These are phyloP conservation scores for Hyaena hyaena DNA, from an alignment of 2,113 vertebrate species.

Conservation along the genomic window DNA sequence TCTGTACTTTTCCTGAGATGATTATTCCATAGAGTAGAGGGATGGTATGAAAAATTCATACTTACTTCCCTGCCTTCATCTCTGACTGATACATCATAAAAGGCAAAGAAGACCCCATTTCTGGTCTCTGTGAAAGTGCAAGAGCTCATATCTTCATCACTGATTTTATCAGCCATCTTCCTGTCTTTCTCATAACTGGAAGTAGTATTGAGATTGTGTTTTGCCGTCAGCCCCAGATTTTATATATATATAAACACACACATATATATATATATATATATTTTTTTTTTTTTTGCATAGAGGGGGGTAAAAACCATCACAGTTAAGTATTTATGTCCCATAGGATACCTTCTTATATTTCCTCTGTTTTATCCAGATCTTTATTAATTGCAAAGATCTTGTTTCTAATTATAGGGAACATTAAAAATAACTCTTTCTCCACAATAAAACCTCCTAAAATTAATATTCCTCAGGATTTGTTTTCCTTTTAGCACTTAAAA, in stretches of 20 bases:
- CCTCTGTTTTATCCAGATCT: neutral
- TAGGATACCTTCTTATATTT: neutral
- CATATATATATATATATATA: no score
- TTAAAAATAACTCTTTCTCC: conserved; percentile 7
- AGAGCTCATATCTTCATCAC: neutral
- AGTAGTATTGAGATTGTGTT: neutral
- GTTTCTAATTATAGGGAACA: neutral
- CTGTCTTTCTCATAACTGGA: neutral
- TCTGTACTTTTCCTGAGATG: neutral
- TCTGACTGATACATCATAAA: neutral
- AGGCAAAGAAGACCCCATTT: neutral
- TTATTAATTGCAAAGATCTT: neutral
- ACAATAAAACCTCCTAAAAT: conserved; percentile 2
- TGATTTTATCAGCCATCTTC: neutral
- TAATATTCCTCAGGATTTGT: conserved; percentile 23
- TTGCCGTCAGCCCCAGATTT: neutral
- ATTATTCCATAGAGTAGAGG: neutral
- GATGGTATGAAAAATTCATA: neutral
- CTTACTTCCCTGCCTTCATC: neutral
- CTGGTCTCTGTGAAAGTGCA: neutral
- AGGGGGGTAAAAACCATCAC: neutral
- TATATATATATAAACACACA: no score
- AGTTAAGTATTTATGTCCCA: neutral
- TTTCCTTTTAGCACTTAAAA: conserved; percentile 24
- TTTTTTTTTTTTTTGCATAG: neutral